These are phyloP conservation scores for Heliconius sara DNA, from an alignment of 2,888 invertebrate species.

Conservation along the genomic window DNA sequence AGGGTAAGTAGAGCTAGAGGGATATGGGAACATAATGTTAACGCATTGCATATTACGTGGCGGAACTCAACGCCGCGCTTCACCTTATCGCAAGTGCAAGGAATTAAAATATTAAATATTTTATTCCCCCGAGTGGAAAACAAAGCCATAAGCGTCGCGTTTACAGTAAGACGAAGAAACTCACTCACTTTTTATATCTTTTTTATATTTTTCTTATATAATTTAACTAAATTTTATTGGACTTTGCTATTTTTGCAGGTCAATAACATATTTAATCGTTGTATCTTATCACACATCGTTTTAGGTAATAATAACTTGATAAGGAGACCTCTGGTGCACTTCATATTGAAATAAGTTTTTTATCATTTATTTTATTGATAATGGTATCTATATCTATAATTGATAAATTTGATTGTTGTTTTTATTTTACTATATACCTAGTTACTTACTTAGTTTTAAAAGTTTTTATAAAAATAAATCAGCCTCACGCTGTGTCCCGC, in stretches of 20 bases:
- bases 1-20: no score
- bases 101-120: no score
- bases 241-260: background rate
- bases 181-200: no score
- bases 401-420: background rate
- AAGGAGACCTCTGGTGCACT: slow-evolving; percentile 4
- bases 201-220: background rate
- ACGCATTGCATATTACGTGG: no score
- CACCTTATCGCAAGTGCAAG: no score
- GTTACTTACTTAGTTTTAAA: background rate
- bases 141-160: no score
- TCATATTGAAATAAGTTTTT: slow-evolving; percentile 1
- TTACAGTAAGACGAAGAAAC: no score
- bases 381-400: background rate
- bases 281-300: slow-evolving; percentile 10
- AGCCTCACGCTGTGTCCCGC: no score
- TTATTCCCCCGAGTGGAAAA: no score
- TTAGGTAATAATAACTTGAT: background rate
- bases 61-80: no score
- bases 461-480: background rate
- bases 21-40: no score
- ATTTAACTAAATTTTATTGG: background rate
- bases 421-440: background rate
- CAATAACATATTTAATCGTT: background rate
- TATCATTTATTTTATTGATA: slow-evolving; percentile 6